Percentiles rank a stretch among this genome's conserved stretches.
Evolutionary conservation across 2,797 vertebrate genomes (phyloP).

Genomic region (Darevskia nairensis): DNA sequence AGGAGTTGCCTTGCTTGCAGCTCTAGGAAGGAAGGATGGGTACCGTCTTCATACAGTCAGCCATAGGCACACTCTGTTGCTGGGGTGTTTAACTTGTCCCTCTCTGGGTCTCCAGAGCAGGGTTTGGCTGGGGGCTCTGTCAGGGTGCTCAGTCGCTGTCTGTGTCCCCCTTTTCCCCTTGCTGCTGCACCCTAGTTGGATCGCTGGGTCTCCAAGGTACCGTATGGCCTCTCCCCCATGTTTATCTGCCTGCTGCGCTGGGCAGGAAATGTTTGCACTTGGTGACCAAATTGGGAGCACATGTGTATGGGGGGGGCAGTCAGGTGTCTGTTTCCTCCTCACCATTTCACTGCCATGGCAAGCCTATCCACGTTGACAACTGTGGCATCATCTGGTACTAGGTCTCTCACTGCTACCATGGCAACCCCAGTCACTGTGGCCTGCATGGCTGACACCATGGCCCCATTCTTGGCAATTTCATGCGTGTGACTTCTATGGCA

Average conservation of each 20-base stretch:
- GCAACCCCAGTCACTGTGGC: constrained; percentile 1
- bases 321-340: constrained; percentile 1
- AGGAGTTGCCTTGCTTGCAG: neutral
- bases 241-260: constrained; percentile 29
- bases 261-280: constrained; percentile 67
- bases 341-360: constrained; percentile 26
- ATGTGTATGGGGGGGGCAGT: neutral
- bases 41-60: neutral
- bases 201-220: constrained; percentile 75
- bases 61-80: neutral
- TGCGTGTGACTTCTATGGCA: constrained; percentile 4
- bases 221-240: constrained; percentile 29
- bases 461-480: neutral
- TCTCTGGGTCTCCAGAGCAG: constrained; percentile 1
- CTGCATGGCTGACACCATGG: constrained; percentile 11
- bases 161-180: constrained; percentile 64
- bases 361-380: neutral
- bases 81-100: constrained; percentile 8
- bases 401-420: constrained; percentile 10
- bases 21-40: neutral
- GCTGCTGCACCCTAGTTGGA: constrained; percentile 70
- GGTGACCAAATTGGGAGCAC: constrained; percentile 34
- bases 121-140: constrained; percentile 22
- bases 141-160: constrained; percentile 57
- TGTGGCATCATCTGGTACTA: neutral